Conservation (phyloP, 2,113 vertebrate species). For the Scytalopus superciliaris region DNA sequence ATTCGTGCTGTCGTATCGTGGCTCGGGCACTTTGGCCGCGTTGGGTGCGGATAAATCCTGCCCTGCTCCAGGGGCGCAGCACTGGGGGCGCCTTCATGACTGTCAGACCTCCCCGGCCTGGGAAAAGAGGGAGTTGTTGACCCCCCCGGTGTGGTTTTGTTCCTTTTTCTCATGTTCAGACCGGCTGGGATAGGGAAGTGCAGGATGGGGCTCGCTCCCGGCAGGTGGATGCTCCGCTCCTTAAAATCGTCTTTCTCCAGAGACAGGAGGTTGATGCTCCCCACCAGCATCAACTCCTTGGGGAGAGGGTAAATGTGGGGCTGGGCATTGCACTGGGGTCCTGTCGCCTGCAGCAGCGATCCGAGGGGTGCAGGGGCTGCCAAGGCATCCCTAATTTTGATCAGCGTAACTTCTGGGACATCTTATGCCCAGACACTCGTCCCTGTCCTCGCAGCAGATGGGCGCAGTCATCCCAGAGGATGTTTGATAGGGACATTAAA, state of each 20-base stretch:
- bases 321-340: not conserved
- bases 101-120: not conserved
- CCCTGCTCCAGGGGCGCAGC: not conserved
- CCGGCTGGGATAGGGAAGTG: not conserved
- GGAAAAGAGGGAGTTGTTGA: not conserved
- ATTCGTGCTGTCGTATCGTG: fast-evolving
- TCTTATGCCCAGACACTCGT: not conserved
- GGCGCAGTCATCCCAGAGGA: conserved; percentile 1
- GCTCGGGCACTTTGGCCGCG: not conserved
- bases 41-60: not conserved
- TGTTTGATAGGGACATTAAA: not conserved
- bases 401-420: not conserved
- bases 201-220: not conserved
- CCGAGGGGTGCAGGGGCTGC: not conserved
- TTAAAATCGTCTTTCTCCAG: not conserved
- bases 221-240: not conserved
- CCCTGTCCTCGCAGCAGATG: conserved; percentile 19
- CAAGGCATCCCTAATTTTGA: fast-evolving
- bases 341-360: not conserved
- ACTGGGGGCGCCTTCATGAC: fast-evolving
- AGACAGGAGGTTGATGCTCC: not conserved
- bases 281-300: not conserved
- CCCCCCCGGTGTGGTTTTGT: not conserved
- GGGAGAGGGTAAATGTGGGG: not conserved
- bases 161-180: not conserved